These are phyloP conservation scores for Capromys pilorides DNA, from an alignment of 2,797 vertebrate species.

Conservation along the genomic window DNA sequence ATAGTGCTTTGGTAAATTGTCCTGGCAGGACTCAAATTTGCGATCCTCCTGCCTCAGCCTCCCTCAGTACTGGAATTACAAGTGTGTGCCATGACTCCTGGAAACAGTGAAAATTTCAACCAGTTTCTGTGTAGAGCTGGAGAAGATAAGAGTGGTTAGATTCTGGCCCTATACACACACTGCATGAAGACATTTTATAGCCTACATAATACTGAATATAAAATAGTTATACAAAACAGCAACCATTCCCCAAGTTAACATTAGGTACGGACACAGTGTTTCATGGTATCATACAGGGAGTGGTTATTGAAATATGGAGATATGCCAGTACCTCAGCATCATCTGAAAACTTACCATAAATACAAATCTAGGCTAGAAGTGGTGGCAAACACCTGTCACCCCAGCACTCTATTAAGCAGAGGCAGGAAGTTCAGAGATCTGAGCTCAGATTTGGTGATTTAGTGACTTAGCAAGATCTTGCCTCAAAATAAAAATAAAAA, in stretches of 20 bases:
- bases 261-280: constrained; percentile 27
- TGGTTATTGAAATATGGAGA: constrained; percentile 30
- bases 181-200: neutral
- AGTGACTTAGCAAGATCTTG: neutral
- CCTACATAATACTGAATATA: neutral
- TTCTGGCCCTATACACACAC: neutral
- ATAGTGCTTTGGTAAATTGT: neutral
- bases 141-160: constrained; percentile 5
- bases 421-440: neutral
- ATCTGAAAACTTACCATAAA: constrained; percentile 6
- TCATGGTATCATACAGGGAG: neutral
- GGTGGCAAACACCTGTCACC: neutral
- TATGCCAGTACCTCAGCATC: neutral
- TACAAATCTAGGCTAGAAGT: neutral
- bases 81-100: neutral
- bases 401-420: neutral
- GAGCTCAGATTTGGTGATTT: neutral
- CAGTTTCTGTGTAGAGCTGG: neutral
- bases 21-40: neutral
- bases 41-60: neutral
- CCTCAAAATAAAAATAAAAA: neutral
- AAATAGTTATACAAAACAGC: constrained; percentile 47
- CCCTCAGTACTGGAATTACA: neutral
- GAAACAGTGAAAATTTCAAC: neutral
- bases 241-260: constrained; percentile 29